Conservation (phyloP, 2,888 invertebrate species). For the Polymixis lichenea region DNA sequence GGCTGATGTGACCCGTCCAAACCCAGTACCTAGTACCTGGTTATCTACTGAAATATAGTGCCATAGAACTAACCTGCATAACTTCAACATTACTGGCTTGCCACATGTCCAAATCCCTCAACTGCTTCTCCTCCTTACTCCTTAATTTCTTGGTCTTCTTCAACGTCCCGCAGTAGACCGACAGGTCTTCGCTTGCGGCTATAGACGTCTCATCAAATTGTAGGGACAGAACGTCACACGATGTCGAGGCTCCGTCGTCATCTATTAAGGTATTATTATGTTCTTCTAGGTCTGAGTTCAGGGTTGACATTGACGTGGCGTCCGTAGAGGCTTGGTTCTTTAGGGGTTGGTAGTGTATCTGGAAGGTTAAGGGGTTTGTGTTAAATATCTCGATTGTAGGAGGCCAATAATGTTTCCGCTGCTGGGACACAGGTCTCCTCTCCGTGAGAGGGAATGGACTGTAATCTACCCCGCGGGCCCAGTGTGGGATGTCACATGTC, state of each 20-base stretch:
- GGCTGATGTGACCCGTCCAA: too few relatives aligned
- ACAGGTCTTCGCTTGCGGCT: conserved; percentile 80
- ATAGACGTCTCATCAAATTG: conserved; percentile 81
- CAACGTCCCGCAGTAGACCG: conserved; percentile 80
- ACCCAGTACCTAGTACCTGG: too few relatives aligned
- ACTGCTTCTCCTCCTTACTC: conserved; percentile 73
- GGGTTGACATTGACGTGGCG: conserved; percentile 76
- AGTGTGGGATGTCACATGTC: background rate
- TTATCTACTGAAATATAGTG: too few relatives aligned
- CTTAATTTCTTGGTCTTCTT: conserved; percentile 81
- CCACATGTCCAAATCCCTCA: conserved; percentile 86
- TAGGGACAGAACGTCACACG: conserved; percentile 81
- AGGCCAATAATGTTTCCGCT: background rate
- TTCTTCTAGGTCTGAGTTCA: conserved; percentile 73
- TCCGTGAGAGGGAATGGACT: background rate
- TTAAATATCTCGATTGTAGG: background rate
- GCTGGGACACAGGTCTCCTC: background rate
- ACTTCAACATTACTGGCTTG: conserved; percentile 84
- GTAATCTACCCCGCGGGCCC: background rate
- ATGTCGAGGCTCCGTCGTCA: conserved; percentile 79
- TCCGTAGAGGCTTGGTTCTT: conserved; percentile 74
- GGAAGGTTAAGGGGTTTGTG: conserved; percentile 6
- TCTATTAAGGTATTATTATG: conserved; percentile 65
- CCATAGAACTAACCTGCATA: conserved; percentile 76
- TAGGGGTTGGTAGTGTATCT: conserved; percentile 80